phyloP scores from a whole-genome alignment of 2,113 vertebrate genomes.

The Daubentonia madagascariensis region DNA sequence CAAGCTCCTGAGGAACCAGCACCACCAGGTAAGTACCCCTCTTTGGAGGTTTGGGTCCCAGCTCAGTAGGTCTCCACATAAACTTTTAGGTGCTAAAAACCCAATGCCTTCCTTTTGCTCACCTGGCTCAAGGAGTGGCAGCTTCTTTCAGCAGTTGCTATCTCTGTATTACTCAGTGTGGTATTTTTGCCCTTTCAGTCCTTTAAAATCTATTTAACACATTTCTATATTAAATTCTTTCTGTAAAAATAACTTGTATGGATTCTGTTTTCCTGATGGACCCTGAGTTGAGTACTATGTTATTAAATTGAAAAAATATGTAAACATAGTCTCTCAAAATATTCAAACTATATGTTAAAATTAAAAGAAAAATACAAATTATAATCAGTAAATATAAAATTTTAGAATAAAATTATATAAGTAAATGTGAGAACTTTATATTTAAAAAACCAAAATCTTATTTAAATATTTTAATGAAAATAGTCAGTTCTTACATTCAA shows the following conservation, averaged over 20 bases:
- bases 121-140: neutral
- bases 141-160: neutral
- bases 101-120: neutral
- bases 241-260: neutral
- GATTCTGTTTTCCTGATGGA: neutral
- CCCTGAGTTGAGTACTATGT: neutral
- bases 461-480: neutral
- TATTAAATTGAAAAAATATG: neutral
- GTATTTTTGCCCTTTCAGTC: neutral
- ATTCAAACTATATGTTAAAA: neutral
- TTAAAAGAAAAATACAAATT: neutral
- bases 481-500: neutral
- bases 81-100: neutral
- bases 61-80: neutral
- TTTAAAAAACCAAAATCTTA: neutral
- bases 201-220: neutral
- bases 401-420: neutral
- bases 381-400: neutral
- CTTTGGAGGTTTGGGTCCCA: neutral
- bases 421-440: neutral
- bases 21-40: neutral
- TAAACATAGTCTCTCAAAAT: neutral
- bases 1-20: neutral
- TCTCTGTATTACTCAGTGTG: neutral
- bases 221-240: neutral